Evolutionary conservation across 2,888 invertebrate species (phyloP).

Genomic region (Heliothis peltigera): DNA sequence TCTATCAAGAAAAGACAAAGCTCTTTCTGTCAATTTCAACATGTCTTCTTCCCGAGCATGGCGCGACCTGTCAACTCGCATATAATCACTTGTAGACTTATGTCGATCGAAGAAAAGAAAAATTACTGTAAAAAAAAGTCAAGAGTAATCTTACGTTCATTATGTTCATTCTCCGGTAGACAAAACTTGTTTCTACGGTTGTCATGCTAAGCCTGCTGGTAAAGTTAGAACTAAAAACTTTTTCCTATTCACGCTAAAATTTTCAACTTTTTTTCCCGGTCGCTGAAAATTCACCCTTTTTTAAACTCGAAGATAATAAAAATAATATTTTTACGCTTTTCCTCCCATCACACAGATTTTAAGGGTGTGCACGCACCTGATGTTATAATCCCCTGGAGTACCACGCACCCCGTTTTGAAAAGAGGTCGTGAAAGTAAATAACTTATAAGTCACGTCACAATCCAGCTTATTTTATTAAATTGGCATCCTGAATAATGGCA

Average conservation of each 20-base stretch:
- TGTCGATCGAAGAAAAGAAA: too few relatives aligned
- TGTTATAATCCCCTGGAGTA: constrained; percentile 32
- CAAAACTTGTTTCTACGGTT: too few relatives aligned
- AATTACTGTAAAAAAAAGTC: too few relatives aligned
- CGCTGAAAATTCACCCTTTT: not conserved
- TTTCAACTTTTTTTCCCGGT: not conserved
- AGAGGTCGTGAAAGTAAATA: constrained; percentile 20
- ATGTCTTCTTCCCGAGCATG: too few relatives aligned
- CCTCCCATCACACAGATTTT: constrained; percentile 12
- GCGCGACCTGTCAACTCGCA: too few relatives aligned
- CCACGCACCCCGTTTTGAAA: constrained; percentile 25
- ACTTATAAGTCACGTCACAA: constrained; percentile 17
- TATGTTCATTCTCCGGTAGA: too few relatives aligned
- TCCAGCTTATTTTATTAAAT: constrained; percentile 5
- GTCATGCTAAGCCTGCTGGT: too few relatives aligned
- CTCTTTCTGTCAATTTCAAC: too few relatives aligned
- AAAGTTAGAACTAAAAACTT: not conserved
- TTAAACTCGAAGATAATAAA: constrained; percentile 5
- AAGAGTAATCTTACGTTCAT: too few relatives aligned
- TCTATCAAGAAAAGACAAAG: too few relatives aligned
- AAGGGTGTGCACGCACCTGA: constrained; percentile 46
- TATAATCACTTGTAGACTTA: too few relatives aligned
- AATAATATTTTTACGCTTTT: constrained; percentile 17
- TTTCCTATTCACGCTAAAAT: too few relatives aligned
- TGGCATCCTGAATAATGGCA: not conserved